Conservation (phyloP, 2,888 invertebrate genomes). For the Cheiracanthium punctorium region DNA sequence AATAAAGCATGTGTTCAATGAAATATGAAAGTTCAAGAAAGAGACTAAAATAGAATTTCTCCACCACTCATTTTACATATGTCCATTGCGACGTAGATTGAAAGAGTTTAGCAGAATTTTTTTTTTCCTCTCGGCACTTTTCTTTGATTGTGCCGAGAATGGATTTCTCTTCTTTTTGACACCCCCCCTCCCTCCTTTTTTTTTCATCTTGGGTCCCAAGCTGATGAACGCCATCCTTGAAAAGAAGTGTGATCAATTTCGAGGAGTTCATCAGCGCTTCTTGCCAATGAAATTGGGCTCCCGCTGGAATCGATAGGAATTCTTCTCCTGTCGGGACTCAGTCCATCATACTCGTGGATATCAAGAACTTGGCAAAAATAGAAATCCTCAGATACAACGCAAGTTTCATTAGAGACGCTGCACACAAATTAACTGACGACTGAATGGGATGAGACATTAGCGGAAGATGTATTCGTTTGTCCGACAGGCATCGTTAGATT, state of each 20-base stretch:
- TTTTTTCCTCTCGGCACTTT: not conserved
- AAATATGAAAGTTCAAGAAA: no score
- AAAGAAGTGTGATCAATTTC: slow-evolving; percentile 3
- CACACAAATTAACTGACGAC: no score
- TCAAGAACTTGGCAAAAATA: no score
- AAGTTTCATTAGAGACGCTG: no score
- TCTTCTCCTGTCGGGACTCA: not conserved
- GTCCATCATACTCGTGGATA: no score
- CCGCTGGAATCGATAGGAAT: not conserved
- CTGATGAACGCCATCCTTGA: not conserved
- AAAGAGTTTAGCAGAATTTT: not conserved
- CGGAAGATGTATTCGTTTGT: no score
- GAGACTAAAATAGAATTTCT: no score
- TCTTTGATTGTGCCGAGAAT: not conserved
- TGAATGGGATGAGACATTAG: no score
- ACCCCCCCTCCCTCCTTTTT: not conserved
- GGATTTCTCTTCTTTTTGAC: not conserved
- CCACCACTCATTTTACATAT: not conserved
- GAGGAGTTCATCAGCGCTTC: not conserved
- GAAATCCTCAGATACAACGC: no score
- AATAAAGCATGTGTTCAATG: no score
- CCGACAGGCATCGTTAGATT: no score
- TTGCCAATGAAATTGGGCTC: not conserved
- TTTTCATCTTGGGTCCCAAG: not conserved
- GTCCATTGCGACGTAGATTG: not conserved